Conservation (phyloP, 2,797 vertebrate species). For the Propithecus perrieri region DNA sequence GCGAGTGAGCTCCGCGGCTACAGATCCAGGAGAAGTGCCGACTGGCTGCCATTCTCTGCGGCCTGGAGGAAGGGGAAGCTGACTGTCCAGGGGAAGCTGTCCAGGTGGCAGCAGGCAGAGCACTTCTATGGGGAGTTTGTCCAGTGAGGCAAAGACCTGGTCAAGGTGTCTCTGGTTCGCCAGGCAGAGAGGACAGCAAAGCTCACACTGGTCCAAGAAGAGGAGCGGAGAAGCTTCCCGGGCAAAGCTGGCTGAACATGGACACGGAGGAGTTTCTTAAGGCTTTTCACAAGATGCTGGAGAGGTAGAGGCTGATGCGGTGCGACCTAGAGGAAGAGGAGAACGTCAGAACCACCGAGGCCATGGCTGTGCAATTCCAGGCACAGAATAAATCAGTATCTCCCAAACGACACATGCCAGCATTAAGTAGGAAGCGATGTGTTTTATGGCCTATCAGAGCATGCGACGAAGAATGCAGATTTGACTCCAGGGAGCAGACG, state of each 20-base stretch:
- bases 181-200: constrained; percentile 84
- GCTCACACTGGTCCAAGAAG: constrained; percentile 84
- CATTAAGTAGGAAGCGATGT: background rate
- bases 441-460: background rate
- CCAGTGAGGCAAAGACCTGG: constrained; percentile 87
- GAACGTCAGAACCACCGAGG: background rate
- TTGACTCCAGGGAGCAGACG: background rate
- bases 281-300: constrained; percentile 73
- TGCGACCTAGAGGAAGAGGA: background rate
- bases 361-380: background rate
- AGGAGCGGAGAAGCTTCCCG: constrained; percentile 84
- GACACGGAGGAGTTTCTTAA: constrained; percentile 86
- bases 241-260: constrained; percentile 69
- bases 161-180: constrained; percentile 83
- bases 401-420: background rate
- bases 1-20: background rate
- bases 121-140: constrained; percentile 81
- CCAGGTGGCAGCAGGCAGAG: background rate
- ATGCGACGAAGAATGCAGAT: rapidly evolving
- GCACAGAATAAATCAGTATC: background rate
- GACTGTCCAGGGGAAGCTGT: background rate
- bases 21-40: background rate
- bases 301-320: background rate
- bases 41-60: background rate
- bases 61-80: background rate